Percentiles rank a stretch among this genome's conserved stretches.
phyloP scores from a whole-genome alignment of 2,113 vertebrate species.

The Opisthocomus hoazin region DNA sequence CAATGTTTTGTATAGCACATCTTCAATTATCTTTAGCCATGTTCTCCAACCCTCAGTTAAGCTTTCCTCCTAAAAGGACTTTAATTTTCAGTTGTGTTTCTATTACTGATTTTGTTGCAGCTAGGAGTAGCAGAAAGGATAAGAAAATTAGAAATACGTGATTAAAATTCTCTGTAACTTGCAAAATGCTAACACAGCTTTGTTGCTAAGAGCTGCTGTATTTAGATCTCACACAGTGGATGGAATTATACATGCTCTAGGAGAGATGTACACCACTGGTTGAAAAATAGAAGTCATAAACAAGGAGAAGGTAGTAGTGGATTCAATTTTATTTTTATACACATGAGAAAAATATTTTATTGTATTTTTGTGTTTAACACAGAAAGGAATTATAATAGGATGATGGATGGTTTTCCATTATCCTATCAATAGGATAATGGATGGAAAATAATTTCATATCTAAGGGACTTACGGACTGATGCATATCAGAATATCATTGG shows the following conservation, averaged over 20 bases:
- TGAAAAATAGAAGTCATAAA: neutral
- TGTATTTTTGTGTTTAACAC: neutral
- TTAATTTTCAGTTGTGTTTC: neutral
- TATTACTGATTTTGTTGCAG: neutral
- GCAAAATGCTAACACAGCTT: neutral
- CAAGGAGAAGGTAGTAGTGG: neutral
- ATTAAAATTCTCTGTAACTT: neutral
- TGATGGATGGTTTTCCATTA: no score
- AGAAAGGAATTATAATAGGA: neutral
- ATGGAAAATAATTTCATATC: neutral
- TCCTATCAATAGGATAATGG: no score
- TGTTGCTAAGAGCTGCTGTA: neutral
- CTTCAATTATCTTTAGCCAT: neutral
- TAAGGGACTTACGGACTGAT: neutral
- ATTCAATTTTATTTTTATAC: neutral
- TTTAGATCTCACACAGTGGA: neutral
- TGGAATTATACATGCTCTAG: neutral
- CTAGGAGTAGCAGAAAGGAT: neutral
- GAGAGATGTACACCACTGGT: neutral
- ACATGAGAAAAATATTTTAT: neutral
- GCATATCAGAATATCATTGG: neutral
- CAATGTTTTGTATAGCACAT: neutral
- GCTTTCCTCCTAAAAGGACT: neutral
- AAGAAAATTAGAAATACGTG: neutral
- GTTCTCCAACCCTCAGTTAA: neutral